Base-by-base conservation (phyloP, 2,888 invertebrate genomes). In the Ypsolopha scabrella region DNA sequence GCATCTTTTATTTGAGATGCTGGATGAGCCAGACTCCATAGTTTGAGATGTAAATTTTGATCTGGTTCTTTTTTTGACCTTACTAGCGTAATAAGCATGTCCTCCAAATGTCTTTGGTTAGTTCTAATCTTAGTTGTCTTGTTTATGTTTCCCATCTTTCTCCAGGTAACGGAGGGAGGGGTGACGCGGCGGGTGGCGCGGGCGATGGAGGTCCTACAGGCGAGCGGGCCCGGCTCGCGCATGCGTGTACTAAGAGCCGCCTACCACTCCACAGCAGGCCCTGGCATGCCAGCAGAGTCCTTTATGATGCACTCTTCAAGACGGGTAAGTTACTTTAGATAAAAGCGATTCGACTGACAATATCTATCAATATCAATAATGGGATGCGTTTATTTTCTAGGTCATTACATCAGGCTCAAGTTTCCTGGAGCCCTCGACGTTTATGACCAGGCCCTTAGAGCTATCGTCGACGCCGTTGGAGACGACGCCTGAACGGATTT, bases 211-310 rank as follows among this genome's bases (percentile, higher is more conserved):
- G 92, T 93, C 62, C 87, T 92, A 58, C 89, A 92, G 67, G 89
- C 91, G 51, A 90, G 90, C 68, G 89, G 89, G 55, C 90, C 92
- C 45, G 90, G 90, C 7, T 90, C 91, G 48, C 88, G 89, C 36
- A 82, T 93, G 65, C 91, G 92, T 63, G 92, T 93, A 57, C 89
- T 93, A 82, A 90, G 92, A 60, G 90, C 92, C 45, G 72, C 90
- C 0, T 86, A 80, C 62, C 86, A 86, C 64, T 75, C 83, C 49
- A 68, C 82, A 0, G 72, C 83, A 7, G 81, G 75, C 0, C 79
- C 80, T 1, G 85, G 83, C 1, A 64, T 69, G 7, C 83, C 85
- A 0, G 74, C 79, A 37, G 72, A 81, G 13, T 82, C 83, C 47
- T 85, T 73, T 58, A 72, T 83, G 70, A 70, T 86, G 55, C 86